A percentile compares a stretch with the other conserved stretches of the same genome.
Conservation (phyloP, 2,797 vertebrate genomes). For the Choloepus didactylus region DNA sequence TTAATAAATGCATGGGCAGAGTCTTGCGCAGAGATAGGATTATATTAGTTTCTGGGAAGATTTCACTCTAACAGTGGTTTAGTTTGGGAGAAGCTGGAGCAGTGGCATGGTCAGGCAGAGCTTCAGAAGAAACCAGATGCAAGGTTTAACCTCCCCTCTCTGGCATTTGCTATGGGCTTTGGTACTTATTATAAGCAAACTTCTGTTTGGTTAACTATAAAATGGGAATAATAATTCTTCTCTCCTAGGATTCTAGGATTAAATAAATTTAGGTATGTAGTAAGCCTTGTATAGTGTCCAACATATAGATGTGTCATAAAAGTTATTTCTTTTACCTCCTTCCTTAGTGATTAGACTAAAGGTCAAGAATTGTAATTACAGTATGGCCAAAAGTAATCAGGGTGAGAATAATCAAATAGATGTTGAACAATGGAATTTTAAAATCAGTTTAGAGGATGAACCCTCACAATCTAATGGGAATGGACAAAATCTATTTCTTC, state of each 20-base stretch:
- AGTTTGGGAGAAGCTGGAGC: not conserved
- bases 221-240: conserved; percentile 27
- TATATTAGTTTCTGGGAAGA: not conserved
- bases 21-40: not conserved
- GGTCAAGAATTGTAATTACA: conserved; percentile 67
- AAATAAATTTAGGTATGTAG: not conserved
- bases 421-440: conserved; percentile 63
- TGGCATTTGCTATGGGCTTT: not conserved
- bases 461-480: conserved; percentile 17
- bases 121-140: not conserved
- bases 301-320: not conserved
- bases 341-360: conserved; percentile 65
- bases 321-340: conserved; percentile 60
- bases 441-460: conserved; percentile 60
- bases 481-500: conserved; percentile 62
- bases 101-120: not conserved
- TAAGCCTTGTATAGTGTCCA: not conserved
- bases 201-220: conserved; percentile 51
- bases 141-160: not conserved
- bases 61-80: not conserved
- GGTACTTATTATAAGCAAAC: not conserved
- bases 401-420: conserved; percentile 65
- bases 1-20: not conserved
- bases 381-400: conserved; percentile 70
- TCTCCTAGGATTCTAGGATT: not conserved